Percentiles rank a stretch among this genome's conserved stretches.
phyloP scores from a whole-genome alignment of 2,888 invertebrate species.

The Phymatocera aterrima region DNA sequence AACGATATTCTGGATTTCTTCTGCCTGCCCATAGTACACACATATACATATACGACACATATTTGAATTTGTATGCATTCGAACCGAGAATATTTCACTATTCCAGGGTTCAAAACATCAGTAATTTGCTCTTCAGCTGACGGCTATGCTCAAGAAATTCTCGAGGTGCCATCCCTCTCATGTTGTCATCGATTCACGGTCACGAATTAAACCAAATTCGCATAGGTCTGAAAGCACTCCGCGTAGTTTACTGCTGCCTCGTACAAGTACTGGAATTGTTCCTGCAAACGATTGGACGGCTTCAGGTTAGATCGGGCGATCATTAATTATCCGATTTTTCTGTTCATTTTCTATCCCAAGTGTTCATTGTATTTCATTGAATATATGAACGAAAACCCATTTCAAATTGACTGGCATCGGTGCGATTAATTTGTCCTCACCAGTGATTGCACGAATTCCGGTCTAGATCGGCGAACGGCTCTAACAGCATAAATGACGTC shows the following conservation, averaged over 20 bases:
- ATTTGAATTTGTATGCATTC: no score
- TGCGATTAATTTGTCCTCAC: no score
- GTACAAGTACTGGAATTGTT: constrained; percentile 72
- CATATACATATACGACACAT: no score
- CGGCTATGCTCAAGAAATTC: no score
- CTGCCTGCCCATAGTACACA: no score
- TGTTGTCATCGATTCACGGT: no score
- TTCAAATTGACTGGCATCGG: no score
- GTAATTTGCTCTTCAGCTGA: no score
- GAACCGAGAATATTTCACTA: no score
- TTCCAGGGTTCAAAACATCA: no score
- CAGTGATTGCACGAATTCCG: constrained; percentile 69
- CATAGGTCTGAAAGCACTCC: constrained; percentile 68
- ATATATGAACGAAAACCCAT: not conserved
- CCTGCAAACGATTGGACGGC: constrained; percentile 61
- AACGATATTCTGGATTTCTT: no score
- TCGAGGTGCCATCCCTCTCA: no score
- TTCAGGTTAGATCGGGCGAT: not conserved
- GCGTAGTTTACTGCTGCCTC: constrained; percentile 68
- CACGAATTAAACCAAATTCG: constrained; percentile 63
- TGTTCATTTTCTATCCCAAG: not conserved
- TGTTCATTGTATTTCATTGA: not conserved
- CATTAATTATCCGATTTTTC: not conserved
- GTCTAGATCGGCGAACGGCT: constrained; percentile 73
- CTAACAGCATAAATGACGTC: constrained; percentile 76